Conservation (phyloP, 1,140 invertebrate genomes). For the Zaprionus taronus region DNA sequence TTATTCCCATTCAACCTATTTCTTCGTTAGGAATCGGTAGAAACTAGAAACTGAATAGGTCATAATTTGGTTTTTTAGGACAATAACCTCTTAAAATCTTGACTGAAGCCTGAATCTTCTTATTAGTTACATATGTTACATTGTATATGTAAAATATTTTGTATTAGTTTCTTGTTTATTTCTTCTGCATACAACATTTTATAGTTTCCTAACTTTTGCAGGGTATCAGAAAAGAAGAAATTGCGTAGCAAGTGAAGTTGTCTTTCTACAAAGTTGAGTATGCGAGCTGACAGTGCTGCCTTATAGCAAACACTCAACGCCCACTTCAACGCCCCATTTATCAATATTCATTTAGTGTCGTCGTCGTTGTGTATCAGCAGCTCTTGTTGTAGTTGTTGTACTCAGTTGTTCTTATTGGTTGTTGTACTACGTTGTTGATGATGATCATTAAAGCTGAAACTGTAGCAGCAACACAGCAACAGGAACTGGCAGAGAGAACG, state of each 20-base stretch:
- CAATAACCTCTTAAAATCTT: no score
- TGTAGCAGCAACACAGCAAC: slow-evolving; percentile 17
- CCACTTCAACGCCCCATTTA: slow-evolving; percentile 81
- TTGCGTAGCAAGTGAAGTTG: slow-evolving; percentile 51
- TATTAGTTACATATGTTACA: no score
- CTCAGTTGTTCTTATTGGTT: neutral
- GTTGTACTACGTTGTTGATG: slow-evolving; percentile 56
- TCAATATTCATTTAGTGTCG: slow-evolving; percentile 83
- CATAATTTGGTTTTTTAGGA: no score
- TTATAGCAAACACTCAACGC: slow-evolving; percentile 53
- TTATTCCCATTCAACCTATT: no score
- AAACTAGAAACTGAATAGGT: no score
- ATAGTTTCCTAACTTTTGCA: neutral
- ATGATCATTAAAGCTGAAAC: slow-evolving; percentile 70
- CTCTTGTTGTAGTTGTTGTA: slow-evolving; percentile 32
- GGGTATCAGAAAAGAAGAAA: slow-evolving; percentile 15
- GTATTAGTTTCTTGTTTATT: no score
- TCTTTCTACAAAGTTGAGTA: slow-evolving; percentile 27
- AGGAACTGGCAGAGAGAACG: slow-evolving; percentile 14
- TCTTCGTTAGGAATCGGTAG: no score
- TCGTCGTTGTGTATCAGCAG: slow-evolving; percentile 58
- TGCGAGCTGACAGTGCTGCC: slow-evolving; percentile 17
- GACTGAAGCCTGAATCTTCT: no score
- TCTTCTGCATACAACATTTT: neutral
- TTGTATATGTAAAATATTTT: no score